Base-by-base conservation (phyloP, 2,888 invertebrate species). In the Pardosa pseudoannulata region DNA sequence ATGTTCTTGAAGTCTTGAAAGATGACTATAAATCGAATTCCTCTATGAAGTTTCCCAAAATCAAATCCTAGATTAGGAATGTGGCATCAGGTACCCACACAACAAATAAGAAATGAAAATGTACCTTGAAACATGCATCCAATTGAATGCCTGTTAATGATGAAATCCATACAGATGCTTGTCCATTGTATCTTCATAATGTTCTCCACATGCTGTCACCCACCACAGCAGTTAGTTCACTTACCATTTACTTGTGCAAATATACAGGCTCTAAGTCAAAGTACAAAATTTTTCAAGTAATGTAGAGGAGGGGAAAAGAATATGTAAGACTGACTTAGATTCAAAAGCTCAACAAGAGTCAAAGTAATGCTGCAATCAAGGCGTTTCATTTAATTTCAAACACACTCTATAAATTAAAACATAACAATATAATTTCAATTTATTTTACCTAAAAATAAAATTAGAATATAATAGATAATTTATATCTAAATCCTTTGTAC, bases 391-490 rank as follows among this genome's bases (percentile, higher is more conserved):
- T 3, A 28, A 36, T 36, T 32, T n/a, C 19, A 68, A 29, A 32
- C 16, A 65, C 64, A 67, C 82, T 62, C 27, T 13, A 64, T 9
- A 36, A 36, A 36, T 75, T 82, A 82, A 82, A 82, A 82, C 82
- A 62, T 71, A 82, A 82, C 82, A 82, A 76, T 27, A 70, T 76
- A 82, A 76, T 71, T 72, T 79, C 46, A 79, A 78, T 79, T 82
- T 82, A 82, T 82, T 82, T 71, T 36, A 64, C 71, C 46, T 71
- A 76, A 81, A 76, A 76, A 71, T 72, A 79, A 82, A 82, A 82
- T 76, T 67, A 82, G 56, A 31, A 72, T 50, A 72, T 73, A 75
- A 82, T 82, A 82, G 71, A 82, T 41, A 82, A 41, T 74, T 76
- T 41, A 46, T 70, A 76, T 82, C 82, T 75, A 82, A 32, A 75